A percentile compares a stretch with the other conserved stretches of the same genome.
Evolutionary conservation across 2,113 vertebrate species (phyloP).

Genomic region (Eidolon helvum): DNA sequence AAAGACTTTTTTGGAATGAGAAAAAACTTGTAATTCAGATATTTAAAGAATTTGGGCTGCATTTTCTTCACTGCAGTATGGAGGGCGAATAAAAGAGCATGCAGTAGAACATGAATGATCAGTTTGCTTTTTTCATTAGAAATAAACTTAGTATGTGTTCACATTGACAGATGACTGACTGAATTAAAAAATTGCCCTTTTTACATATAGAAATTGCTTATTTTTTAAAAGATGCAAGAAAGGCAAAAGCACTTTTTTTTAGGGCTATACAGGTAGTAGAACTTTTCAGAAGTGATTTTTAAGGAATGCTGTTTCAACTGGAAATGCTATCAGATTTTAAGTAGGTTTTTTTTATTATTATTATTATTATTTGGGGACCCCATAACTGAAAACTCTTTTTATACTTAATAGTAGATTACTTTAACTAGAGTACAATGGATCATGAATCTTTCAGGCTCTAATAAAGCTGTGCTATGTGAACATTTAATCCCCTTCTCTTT

Average conservation of each 20-base stretch:
- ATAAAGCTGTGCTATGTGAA: neutral
- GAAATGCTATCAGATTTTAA: constrained; percentile 45
- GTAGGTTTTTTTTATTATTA: constrained; percentile 45
- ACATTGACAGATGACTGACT: neutral
- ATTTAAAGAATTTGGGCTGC: neutral
- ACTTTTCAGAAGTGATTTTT: constrained; percentile 35
- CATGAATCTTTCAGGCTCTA: neutral
- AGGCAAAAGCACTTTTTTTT: neutral
- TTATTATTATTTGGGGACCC: constrained; percentile 29
- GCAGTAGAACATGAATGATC: neutral
- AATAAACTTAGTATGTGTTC: neutral
- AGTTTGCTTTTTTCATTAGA: neutral
- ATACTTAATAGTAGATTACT: constrained; percentile 20
- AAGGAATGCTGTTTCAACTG: constrained; percentile 5
- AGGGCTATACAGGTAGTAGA: neutral
- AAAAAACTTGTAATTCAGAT: neutral
- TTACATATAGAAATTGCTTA: neutral
- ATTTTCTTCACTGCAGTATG: neutral
- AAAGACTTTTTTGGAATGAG: neutral
- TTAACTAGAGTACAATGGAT: constrained; percentile 43
- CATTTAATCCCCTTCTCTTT: neutral
- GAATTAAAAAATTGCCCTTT: neutral
- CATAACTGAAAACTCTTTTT: constrained; percentile 20
- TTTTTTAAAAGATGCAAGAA: neutral
- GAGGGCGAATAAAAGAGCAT: neutral